Evolutionary conservation across 1,140 invertebrate genomes (phyloP), one percentile per base, ranked within the genome.

Genomic region (Euglossa dilemma): DNA sequence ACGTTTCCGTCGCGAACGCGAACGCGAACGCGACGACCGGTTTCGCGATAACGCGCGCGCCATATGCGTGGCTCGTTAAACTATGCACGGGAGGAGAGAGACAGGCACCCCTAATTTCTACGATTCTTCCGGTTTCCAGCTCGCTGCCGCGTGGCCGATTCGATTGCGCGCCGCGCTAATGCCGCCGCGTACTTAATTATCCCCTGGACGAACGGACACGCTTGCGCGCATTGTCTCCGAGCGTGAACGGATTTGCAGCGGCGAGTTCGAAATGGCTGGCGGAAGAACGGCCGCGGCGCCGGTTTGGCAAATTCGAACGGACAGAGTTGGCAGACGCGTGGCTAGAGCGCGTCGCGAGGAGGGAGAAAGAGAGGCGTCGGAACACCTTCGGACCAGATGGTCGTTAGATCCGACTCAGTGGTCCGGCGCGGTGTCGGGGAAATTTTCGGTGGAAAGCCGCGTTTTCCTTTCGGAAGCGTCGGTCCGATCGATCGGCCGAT

Each of bases 71-170:
- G 8, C 25, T 23, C 18, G 20, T n/a, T n/a, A n/a, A n/a, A n/a
- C n/a, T n/a, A n/a, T n/a, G n/a, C n/a, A n/a, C n/a, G n/a, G n/a
- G n/a, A n/a, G n/a, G n/a, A n/a, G n/a, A n/a, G n/a, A n/a, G 28
- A 9, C 73, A 74, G 69, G 74, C 80, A 83, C 89, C 72, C 90
- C 90, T 91, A 92, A 92, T 93, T 93, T 91, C 85, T 88, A 87
- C 82, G 76, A 89, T 90, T 91, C 88, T 87, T 90, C 82, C 89
- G 86, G 86, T 92, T 90, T 84, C 83, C 36, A 88, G 75, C 67
- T 85, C 83, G 88, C 79, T 83, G 76, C 85, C 25, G 83, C 88
- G 88, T 90, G 84, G 76, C 82, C 91, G 90, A 93, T 91, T 90
- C 81, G 80, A 92, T 92, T 92, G 91, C 67, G 36, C 69, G n/a